Conservation (phyloP, 2,113 vertebrate genomes). For the Microcebus jonahi region DNA sequence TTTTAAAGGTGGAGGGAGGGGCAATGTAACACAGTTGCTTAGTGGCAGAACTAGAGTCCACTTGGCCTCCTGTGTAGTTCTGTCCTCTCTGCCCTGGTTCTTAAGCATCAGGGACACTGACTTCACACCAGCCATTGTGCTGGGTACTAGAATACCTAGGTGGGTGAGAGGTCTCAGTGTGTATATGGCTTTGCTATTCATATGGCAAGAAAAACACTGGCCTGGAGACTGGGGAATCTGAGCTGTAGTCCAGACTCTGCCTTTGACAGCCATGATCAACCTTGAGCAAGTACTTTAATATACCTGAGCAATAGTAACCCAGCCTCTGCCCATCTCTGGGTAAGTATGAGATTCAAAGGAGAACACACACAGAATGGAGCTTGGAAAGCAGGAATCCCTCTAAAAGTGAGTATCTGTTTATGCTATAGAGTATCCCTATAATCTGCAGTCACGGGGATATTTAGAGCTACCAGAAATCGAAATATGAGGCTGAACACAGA, state of each 20-base stretch:
- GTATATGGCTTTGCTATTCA: background rate
- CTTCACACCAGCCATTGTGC: background rate
- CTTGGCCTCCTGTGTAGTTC: too few relatives aligned
- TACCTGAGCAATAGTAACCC: background rate
- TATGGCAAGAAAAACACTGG: background rate
- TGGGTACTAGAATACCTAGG: too few relatives aligned
- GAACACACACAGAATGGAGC: background rate
- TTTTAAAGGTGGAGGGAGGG: background rate
- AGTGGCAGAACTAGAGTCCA: background rate
- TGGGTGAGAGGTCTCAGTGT: background rate
- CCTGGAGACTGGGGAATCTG: background rate
- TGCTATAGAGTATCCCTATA: too few relatives aligned
- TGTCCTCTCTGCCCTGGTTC: background rate
- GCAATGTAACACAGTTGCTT: background rate
- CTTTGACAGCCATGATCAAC: background rate
- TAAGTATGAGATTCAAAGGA: background rate
- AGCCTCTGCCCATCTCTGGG: background rate
- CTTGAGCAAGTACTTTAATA: constrained; percentile 46
- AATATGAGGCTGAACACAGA: background rate
- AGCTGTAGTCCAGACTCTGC: background rate
- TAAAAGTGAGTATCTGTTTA: background rate
- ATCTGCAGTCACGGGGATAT: background rate
- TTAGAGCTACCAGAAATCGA: background rate
- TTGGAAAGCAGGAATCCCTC: background rate
- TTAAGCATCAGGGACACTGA: background rate